Evolutionary conservation across 2,113 vertebrate species (phyloP).

Genomic region (Ptychochromis oligacanthus): DNA sequence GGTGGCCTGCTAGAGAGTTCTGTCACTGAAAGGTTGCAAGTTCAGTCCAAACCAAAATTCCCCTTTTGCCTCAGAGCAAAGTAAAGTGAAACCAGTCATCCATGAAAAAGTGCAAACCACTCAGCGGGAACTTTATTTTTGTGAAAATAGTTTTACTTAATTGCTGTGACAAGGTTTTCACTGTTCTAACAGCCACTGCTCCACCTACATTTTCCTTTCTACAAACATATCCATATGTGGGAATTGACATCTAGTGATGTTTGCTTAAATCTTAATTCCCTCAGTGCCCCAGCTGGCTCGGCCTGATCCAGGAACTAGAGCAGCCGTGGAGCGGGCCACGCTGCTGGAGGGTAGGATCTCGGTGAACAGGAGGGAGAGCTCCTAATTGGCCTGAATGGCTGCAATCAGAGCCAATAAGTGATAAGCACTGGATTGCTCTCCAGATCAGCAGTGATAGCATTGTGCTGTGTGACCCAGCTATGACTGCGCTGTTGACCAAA

Average conservation of each 20-base stretch:
- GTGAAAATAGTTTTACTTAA: slow-evolving; percentile 41
- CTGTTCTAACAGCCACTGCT: slow-evolving; percentile 21
- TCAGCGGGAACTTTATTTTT: slow-evolving; percentile 31
- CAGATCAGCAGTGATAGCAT: slow-evolving; percentile 69
- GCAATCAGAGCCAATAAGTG: slow-evolving; percentile 74
- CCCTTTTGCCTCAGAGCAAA: slow-evolving; percentile 1
- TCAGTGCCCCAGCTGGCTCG: slow-evolving; percentile 7
- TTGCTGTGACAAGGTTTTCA: slow-evolving; percentile 40
- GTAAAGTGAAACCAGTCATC: slow-evolving; percentile 35
- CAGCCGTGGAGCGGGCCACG: slow-evolving; percentile 55
- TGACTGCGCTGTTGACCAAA: slow-evolving; percentile 72
- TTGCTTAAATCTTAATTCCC: slow-evolving; percentile 53
- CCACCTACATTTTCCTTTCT: slow-evolving; percentile 30
- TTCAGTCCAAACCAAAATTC: slow-evolving; percentile 35
- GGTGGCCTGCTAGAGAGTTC: slow-evolving; percentile 31
- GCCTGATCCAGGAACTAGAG: slow-evolving; percentile 55
- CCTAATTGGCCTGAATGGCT: slow-evolving; percentile 69
- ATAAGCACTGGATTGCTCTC: slow-evolving; percentile 67
- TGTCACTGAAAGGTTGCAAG: slow-evolving; percentile 33
- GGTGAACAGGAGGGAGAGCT: slow-evolving; percentile 55
- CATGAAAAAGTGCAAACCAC: slow-evolving; percentile 34
- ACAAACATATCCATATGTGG: slow-evolving; percentile 49
- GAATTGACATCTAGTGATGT: slow-evolving; percentile 46
- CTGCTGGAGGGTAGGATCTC: slow-evolving; percentile 53
- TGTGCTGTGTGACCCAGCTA: slow-evolving; percentile 56